These are phyloP conservation scores for Corythornis leucogaster DNA, from an alignment of 2,797 vertebrate species.

Conservation along the genomic window DNA sequence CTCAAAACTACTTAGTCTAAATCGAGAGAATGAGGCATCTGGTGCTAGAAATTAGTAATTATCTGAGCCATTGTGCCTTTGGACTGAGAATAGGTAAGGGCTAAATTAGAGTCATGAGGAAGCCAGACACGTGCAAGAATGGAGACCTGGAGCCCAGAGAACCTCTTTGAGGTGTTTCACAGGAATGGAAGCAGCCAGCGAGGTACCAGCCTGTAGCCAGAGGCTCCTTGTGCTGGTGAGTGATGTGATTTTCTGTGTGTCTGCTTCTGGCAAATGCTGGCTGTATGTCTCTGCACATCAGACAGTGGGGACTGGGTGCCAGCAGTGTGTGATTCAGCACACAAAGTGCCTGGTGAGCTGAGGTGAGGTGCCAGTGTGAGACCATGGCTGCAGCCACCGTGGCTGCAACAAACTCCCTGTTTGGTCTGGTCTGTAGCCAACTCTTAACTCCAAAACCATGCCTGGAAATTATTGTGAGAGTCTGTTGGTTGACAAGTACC, in stretches of 20 bases:
- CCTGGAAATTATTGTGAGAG: rapidly evolving
- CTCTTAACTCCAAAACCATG: not conserved
- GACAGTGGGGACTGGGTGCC: rapidly evolving
- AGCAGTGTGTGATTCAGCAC: rapidly evolving
- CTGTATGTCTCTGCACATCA: rapidly evolving
- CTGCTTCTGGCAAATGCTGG: rapidly evolving
- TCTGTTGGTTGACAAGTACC: not conserved
- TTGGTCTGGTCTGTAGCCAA: not conserved
- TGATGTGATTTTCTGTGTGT: not conserved
- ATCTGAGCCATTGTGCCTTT: not conserved
- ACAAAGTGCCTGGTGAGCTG: not conserved
- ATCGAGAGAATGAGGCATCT: not conserved
- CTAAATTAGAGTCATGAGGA: not conserved
- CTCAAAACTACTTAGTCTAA: not conserved
- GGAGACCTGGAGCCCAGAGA: not conserved
- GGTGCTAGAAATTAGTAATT: not conserved
- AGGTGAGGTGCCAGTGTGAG: too few species aligned
- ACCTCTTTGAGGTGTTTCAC: not conserved
- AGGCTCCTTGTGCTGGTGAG: not conserved
- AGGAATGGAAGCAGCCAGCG: not conserved
- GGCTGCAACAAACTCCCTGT: not conserved
- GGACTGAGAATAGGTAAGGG: not conserved
- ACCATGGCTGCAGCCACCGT: not conserved
- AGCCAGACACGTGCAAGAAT: not conserved
- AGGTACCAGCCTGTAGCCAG: not conserved